These are phyloP conservation scores for Lateolabrax maculatus DNA, from an alignment of 2,797 vertebrate species.

Conservation along the genomic window DNA sequence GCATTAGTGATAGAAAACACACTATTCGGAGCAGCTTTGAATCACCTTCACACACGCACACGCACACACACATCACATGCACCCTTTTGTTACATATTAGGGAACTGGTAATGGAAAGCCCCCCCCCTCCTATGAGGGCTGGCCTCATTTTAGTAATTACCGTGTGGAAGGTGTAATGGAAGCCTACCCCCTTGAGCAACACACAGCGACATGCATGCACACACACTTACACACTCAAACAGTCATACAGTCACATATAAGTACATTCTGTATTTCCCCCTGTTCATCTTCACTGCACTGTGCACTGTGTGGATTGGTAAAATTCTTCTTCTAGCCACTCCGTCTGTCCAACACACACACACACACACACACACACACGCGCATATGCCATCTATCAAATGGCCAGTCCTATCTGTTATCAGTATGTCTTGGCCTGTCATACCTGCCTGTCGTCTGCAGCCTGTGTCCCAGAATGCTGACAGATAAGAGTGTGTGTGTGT, in stretches of 20 bases:
- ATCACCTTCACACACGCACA: conserved; percentile 1
- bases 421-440: conserved; percentile 70
- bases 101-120: conserved; percentile 64
- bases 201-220: conserved; percentile 28
- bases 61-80: conserved; percentile 22
- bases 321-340: not conserved
- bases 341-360: conserved; percentile 15
- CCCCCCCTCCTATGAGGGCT: conserved; percentile 55
- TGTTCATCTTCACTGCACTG: conserved; percentile 24
- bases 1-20: conserved; percentile 46
- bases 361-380: conserved; percentile 28
- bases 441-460: conserved; percentile 75
- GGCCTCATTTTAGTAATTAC: conserved; percentile 75
- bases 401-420: conserved; percentile 67
- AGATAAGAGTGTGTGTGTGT: conserved; percentile 62
- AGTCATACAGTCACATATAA: conserved; percentile 12
- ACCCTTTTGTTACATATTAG: conserved; percentile 50
- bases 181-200: conserved; percentile 51
- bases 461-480: conserved; percentile 69
- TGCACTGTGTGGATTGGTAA: not conserved
- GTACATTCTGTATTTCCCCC: not conserved
- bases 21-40: conserved; percentile 31
- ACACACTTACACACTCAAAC: conserved; percentile 27
- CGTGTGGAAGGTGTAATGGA: conserved; percentile 68
- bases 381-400: conserved; percentile 45